A percentile compares a stretch with the other conserved stretches of the same genome.
Conservation (phyloP, 2,888 invertebrate species). For the Metacarcinus magister region DNA sequence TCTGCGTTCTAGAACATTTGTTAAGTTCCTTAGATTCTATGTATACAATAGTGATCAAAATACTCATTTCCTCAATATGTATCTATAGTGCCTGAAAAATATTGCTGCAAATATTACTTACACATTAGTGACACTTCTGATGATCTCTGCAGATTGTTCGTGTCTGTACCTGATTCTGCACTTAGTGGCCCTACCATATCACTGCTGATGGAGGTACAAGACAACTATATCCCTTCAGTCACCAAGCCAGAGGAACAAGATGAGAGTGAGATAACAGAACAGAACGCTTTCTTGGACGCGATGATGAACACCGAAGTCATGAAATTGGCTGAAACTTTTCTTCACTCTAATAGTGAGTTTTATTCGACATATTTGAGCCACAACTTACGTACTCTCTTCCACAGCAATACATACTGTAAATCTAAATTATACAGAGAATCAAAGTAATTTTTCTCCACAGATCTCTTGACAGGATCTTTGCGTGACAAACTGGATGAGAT, state of each 20-base stretch:
- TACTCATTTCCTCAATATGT: background rate
- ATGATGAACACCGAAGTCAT: conserved; percentile 92
- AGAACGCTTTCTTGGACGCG: conserved; percentile 91
- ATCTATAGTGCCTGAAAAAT: background rate
- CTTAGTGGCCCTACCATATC: conserved; percentile 77
- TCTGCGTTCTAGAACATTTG: background rate
- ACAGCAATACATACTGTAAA: background rate
- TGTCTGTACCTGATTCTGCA: conserved; percentile 56
- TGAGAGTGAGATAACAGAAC: conserved; percentile 89
- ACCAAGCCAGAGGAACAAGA: conserved; percentile 87
- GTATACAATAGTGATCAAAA: background rate
- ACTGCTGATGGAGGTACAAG: conserved; percentile 90
- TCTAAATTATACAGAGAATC: background rate
- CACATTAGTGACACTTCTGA: background rate
- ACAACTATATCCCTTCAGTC: conserved; percentile 93
- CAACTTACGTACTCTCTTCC: background rate
- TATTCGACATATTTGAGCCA: background rate
- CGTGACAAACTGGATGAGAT: conserved; percentile 84
- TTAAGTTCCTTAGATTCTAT: background rate
- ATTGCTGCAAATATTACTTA: background rate
- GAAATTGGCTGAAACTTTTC: conserved; percentile 89
- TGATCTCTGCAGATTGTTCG: conserved; percentile 70
- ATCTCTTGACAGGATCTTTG: conserved; percentile 83
- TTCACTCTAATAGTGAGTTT: conserved; percentile 87
- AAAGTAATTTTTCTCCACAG: conserved; percentile 31